phyloP scores from a whole-genome alignment of 2,797 vertebrate species.

The Melanotaenia nigrans region DNA sequence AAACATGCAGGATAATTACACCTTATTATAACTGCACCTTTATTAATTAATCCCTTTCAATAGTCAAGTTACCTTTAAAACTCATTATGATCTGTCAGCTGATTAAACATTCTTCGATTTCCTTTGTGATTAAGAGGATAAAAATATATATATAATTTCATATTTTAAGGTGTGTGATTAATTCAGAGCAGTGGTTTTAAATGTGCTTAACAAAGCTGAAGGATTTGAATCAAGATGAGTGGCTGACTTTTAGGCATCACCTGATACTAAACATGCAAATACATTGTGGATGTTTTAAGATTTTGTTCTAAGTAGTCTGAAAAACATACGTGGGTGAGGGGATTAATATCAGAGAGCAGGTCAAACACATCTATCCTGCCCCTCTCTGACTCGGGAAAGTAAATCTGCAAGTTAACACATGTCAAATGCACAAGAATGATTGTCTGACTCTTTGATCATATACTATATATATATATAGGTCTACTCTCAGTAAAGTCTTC shows the following conservation, averaged over 20 bases:
- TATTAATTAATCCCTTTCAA: conserved; percentile 46
- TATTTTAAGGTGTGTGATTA: neutral
- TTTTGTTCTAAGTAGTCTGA: neutral
- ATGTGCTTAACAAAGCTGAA: neutral
- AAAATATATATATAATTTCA: neutral
- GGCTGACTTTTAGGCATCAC: neutral
- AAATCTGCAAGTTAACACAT: conserved; percentile 49
- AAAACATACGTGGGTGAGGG: conserved; percentile 26
- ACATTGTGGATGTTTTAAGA: too few species aligned
- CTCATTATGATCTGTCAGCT: conserved; percentile 21
- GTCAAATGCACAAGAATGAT: neutral
- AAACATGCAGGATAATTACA: conserved; percentile 59
- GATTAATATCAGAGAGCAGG: conserved; percentile 42
- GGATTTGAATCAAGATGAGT: conserved; percentile 33
- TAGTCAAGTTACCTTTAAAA: conserved; percentile 31
- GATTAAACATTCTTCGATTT: conserved; percentile 38
- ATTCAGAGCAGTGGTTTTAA: conserved; percentile 25
- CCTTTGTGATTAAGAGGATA: conserved; percentile 13
- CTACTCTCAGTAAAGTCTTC: neutral
- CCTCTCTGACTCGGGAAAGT: conserved; percentile 9
- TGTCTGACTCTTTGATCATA: too few species aligned
- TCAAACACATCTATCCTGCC: conserved; percentile 54
- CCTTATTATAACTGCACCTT: conserved; percentile 59
- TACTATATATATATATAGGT: neutral
- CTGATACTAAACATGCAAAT: too few species aligned